Base-by-base conservation (phyloP, 1,140 invertebrate genomes). In the Halotydeus destructor region DNA sequence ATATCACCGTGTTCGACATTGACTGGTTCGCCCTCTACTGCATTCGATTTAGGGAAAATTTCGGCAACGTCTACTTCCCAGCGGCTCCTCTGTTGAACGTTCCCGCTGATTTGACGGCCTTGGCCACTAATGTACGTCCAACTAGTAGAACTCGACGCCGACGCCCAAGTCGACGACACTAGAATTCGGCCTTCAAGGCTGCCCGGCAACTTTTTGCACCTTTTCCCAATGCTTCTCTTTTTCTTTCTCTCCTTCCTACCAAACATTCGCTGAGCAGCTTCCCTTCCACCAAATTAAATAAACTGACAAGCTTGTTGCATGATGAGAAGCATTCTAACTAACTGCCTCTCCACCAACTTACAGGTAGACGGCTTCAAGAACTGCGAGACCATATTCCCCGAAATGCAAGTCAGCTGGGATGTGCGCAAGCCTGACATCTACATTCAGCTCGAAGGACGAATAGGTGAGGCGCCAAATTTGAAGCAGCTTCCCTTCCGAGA, bases 371-470 rank as follows among this genome's bases (percentile, higher is more conserved):
- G 68, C 19, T 60, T 85, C 40, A 79, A 81, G 36, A 82, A 85
- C 57, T 88, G 84, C 58, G 58, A 56, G 47, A 47, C 49, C 18
- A 39, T 54, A 23, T 49, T 54, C 27, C 49, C 51, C 12, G 47
- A 32, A 12, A 62, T 76, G 40, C 80, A 84, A 64, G 67, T 85
- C 3, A 73, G 74, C 8, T 89, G 83, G 83, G 80, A 86, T 56
- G 72, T 86, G 3, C 81, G 84, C 56, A 80, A 82, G 0, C 76
- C 74, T n/a, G 74, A 79, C 55, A 74, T 89, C 36, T 85, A 81
- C 1, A 70, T 89, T 41, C 73, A 86, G 59, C 59, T 89, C 5
- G 71, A 75, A n/a, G 82, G 73, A n/a, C 71, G 76, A 64, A 68
- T 76, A 45, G 60, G 70, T 69, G 51, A 58, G 58, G 49, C 23